Evolutionary conservation across 2,888 invertebrate genomes (phyloP).

Genomic region (Eubasilissa splendida): DNA sequence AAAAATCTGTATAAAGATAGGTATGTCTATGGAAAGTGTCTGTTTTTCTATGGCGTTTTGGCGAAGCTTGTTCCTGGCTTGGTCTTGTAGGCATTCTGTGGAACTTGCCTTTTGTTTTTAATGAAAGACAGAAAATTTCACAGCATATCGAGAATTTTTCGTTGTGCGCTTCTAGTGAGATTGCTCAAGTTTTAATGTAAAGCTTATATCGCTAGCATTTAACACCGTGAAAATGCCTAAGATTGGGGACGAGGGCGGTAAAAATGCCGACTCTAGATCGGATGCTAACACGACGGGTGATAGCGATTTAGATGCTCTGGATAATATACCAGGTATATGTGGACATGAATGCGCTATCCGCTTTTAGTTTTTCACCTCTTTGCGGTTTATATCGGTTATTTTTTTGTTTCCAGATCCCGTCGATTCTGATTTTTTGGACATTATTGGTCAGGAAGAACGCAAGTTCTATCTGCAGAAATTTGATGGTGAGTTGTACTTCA

Average conservation of each 20-base stretch:
- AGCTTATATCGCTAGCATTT: constrained; percentile 11
- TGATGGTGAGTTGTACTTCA: constrained; percentile 62
- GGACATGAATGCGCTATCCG: background rate
- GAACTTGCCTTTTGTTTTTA: constrained; percentile 17
- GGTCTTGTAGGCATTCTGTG: constrained; percentile 11
- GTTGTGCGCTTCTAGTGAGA: background rate
- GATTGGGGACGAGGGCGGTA: constrained; percentile 54
- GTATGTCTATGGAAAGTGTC: background rate
- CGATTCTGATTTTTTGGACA: constrained; percentile 71
- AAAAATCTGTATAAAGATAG: too few species aligned
- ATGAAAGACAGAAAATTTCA: background rate
- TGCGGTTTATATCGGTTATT: background rate
- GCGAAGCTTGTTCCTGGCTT: constrained; percentile 22
- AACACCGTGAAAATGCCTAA: constrained; percentile 44
- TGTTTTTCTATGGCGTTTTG: constrained; percentile 24
- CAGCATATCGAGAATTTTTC: background rate
- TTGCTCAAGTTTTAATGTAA: constrained; percentile 6
- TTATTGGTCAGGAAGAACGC: constrained; percentile 71
- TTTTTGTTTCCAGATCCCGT: constrained; percentile 64
- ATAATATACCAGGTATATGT: constrained; percentile 42
- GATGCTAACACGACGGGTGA: constrained; percentile 27
- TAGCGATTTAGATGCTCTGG: constrained; percentile 43
- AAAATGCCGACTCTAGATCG: constrained; percentile 53
- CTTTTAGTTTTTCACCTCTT: too few species aligned
- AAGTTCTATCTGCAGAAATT: constrained; percentile 71